Evolutionary conservation across 2,113 vertebrate genomes (phyloP), one percentile per base, ranked within the genome.

Genomic region (Tiliqua scincoides): DNA sequence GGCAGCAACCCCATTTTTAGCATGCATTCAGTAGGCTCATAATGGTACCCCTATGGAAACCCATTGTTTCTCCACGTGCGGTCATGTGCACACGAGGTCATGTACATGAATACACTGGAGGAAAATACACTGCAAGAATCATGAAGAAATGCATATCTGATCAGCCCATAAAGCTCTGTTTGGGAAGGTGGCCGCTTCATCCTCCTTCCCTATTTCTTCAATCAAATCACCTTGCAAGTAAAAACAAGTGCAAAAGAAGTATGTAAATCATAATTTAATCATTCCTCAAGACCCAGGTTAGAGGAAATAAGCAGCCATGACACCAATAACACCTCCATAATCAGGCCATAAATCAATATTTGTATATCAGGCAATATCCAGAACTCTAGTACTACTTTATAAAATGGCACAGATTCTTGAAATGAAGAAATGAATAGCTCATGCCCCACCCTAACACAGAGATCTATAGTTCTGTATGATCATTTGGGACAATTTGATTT

Each of bases 281-380:
- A 78, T 78, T 83, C 62, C 52, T 83, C 70, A 52, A 85, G 35
- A 71, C 43, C 78, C 65, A 63, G 57, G 79, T 77, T 76, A 23
- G 20, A 77, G 63, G 73, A 57, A 61, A 71, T n/a, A 70, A 85
- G 75, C 75, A 67, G 48, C 63, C 71, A 25, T 59, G 72, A 76
- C 30, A 82, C 85, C 40, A 86, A 85, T 75, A 87, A 80, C 17
- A 18, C 71, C 32, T 82, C 65, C 52, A 67, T 67, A 75, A 59
- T 87, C 77, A 68, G 61, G 62, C 17, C 18, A 75, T 87, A 82
- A 87, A 65, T 82, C 79, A 82, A 57, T 61, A 82, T 87, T 65
- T 87, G 54, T 40, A 68, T 65, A 52, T 52, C 74, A 81, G 71
- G 74, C 27, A 75, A 57, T 21, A 15, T 32, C 40, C 48, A 54